These are phyloP conservation scores for Grallaria varia DNA, from an alignment of 2,113 vertebrate species.

Conservation along the genomic window DNA sequence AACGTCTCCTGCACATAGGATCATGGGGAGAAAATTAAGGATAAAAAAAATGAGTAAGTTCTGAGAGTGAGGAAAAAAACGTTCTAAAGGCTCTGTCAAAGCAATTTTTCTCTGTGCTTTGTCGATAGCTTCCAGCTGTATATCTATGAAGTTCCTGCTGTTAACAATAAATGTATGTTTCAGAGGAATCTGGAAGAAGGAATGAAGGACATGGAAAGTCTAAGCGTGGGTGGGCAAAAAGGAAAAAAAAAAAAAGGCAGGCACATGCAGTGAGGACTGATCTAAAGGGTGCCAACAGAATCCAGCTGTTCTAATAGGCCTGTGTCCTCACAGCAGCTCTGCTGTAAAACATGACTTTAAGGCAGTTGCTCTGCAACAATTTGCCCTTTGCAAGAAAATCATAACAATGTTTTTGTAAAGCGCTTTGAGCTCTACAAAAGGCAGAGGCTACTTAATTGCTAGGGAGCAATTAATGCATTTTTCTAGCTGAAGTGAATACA, in stretches of 20 bases:
- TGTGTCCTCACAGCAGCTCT: background rate
- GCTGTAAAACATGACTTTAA: background rate
- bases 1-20: background rate
- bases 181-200: background rate
- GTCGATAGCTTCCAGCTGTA: background rate
- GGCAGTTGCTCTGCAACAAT: background rate
- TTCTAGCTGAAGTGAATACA: conserved; percentile 22
- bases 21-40: background rate
- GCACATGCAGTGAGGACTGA: background rate
- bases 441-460: conserved; percentile 14
- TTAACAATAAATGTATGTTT: background rate
- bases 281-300: background rate
- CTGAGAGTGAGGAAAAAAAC: background rate
- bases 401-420: background rate
- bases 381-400: background rate
- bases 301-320: background rate
- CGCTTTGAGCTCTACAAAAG: background rate
- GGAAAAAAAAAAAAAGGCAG: background rate
- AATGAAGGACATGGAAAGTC: background rate
- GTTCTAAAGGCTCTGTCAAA: background rate
- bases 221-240: background rate
- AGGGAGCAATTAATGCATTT: conserved; percentile 11
- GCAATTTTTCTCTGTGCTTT: background rate
- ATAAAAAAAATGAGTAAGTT: background rate
- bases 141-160: background rate